Percentiles rank a stretch among this genome's conserved stretches.
phyloP scores from a whole-genome alignment of 2,888 invertebrate species.

The Strigamia crassipes region DNA sequence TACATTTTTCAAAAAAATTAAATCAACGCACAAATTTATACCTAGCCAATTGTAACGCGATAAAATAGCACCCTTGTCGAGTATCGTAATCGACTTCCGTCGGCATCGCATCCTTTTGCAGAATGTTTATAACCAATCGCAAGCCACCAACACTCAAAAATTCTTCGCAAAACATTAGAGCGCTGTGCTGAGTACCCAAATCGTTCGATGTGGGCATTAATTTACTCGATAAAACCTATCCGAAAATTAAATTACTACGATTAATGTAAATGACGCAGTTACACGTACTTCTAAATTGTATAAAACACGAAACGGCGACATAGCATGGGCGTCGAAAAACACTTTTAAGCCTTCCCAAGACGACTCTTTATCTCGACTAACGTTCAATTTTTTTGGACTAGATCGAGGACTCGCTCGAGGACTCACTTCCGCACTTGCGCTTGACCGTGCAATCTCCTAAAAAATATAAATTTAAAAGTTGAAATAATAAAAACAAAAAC shows the following conservation, averaged over 20 bases:
- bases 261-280: slow-evolving; percentile 45
- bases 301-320: slow-evolving; percentile 60
- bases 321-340: slow-evolving; percentile 58
- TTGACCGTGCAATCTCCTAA: slow-evolving; percentile 50
- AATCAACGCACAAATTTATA: slow-evolving; percentile 49
- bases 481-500: neutral
- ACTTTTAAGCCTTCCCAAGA: slow-evolving; percentile 56
- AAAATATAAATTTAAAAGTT: slow-evolving; percentile 28
- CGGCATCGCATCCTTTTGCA: slow-evolving; percentile 60
- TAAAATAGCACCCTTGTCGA: slow-evolving; percentile 61
- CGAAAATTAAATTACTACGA: neutral
- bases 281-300: slow-evolving; percentile 61
- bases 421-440: slow-evolving; percentile 48
- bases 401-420: slow-evolving; percentile 56
- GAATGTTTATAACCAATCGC: slow-evolving; percentile 58
- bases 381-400: slow-evolving; percentile 54
- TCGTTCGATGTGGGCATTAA: slow-evolving; percentile 60
- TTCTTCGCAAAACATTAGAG: slow-evolving; percentile 58
- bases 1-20: neutral
- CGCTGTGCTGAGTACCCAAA: slow-evolving; percentile 55
- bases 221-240: slow-evolving; percentile 60
- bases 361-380: slow-evolving; percentile 51
- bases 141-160: slow-evolving; percentile 61
- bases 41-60: slow-evolving; percentile 60
- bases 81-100: slow-evolving; percentile 60